Conservation (phyloP, 1,140 invertebrate genomes). For the Brachionus sp. region DNA sequence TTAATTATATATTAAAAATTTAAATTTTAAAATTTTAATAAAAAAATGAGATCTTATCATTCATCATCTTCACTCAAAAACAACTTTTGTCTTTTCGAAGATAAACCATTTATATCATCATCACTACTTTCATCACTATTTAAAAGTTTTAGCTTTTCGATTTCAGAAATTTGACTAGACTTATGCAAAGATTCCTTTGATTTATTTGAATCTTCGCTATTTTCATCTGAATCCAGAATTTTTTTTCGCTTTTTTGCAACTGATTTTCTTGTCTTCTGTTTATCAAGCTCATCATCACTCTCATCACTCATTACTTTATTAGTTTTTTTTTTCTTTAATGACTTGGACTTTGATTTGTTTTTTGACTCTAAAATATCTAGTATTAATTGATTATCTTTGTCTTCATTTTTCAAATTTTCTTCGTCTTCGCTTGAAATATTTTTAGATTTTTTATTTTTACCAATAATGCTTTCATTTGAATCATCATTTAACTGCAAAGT, state of each 20-base stretch:
- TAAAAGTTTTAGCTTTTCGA: background rate
- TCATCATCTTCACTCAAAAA: constrained; percentile 35
- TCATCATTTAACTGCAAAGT: constrained; percentile 29
- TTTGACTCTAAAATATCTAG: background rate
- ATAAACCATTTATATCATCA: background rate
- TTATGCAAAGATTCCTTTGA: constrained; percentile 2
- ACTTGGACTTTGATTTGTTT: background rate
- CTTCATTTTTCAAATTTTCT: background rate
- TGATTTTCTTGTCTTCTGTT: background rate
- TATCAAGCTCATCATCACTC: background rate
- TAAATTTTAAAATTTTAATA: background rate
- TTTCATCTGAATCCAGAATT: constrained; percentile 28
- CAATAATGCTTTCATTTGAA: background rate
- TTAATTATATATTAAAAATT: background rate
- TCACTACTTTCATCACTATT: constrained; percentile 18
- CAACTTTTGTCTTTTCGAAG: constrained; percentile 13
- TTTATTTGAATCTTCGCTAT: background rate
- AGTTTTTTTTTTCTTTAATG: background rate
- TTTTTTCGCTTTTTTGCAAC: constrained; percentile 29
- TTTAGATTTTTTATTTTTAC: background rate
- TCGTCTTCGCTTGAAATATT: constrained; percentile 8
- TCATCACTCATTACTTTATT: constrained; percentile 12
- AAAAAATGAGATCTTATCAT: background rate
- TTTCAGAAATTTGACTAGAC: background rate
- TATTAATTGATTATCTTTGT: background rate